Evolutionary conservation across 2,888 invertebrate genomes (phyloP).

Genomic region (Tenthredo notha): DNA sequence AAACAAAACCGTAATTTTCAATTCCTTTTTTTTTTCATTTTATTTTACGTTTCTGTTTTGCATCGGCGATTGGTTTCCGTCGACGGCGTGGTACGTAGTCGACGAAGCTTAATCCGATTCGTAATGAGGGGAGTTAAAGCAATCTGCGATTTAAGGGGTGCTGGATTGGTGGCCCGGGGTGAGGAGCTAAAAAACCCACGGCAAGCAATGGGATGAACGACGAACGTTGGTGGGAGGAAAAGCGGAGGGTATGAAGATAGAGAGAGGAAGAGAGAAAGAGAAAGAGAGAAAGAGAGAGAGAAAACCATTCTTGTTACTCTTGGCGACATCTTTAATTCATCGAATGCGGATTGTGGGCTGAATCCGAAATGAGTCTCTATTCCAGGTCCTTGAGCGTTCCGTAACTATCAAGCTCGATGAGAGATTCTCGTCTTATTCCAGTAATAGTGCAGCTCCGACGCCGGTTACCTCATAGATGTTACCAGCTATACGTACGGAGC

Average conservation of each 20-base stretch:
- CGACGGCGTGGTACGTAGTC: constrained; percentile 14
- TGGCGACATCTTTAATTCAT: constrained; percentile 78
- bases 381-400: constrained; percentile 74
- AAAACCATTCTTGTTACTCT: constrained; percentile 75
- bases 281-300: constrained; percentile 57
- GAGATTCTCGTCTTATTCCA: constrained; percentile 55
- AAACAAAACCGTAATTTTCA: constrained; percentile 25
- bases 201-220: constrained; percentile 43
- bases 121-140: constrained; percentile 63
- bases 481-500: neutral
- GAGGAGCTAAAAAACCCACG: constrained; percentile 42
- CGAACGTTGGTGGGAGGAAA: constrained; percentile 27
- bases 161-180: constrained; percentile 47
- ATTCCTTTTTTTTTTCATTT: neutral
- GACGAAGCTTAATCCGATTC: constrained; percentile 66
- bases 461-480: constrained; percentile 33
- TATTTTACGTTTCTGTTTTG: constrained; percentile 35
- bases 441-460: constrained; percentile 51
- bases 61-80: constrained; percentile 51
- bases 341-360: constrained; percentile 77
- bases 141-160: constrained; percentile 56
- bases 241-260: constrained; percentile 47
- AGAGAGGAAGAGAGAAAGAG: constrained; percentile 47
- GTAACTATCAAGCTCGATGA: constrained; percentile 76
- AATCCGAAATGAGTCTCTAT: constrained; percentile 77